Evolutionary conservation across 2,797 vertebrate genomes (phyloP).

Genomic region (Melanotaenia nigrans): DNA sequence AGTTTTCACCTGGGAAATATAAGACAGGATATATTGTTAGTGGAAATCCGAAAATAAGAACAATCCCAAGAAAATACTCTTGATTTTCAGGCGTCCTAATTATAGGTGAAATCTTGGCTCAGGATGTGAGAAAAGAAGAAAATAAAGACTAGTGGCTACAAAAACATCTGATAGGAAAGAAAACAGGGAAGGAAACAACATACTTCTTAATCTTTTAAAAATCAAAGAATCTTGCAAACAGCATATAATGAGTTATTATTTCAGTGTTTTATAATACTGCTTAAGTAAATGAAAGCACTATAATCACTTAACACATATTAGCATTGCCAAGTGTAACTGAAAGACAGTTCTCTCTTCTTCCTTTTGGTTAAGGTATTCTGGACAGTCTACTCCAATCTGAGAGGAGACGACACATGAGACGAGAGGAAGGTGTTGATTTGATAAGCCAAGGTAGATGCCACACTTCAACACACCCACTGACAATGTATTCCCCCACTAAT

Average conservation of each 20-base stretch:
- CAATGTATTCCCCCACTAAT: conserved; percentile 54
- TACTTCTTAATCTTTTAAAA: not conserved
- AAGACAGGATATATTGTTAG: not conserved
- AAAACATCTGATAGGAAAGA: not conserved
- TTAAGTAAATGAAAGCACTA: not conserved
- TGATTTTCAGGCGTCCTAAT: not conserved
- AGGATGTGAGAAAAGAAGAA: not conserved
- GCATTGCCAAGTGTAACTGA: conserved; percentile 2
- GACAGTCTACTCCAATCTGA: conserved; percentile 33
- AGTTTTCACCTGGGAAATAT: conserved; percentile 18
- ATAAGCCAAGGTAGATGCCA: conserved; percentile 43
- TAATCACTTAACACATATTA: not conserved
- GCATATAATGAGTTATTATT: conserved; percentile 6
- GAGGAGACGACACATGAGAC: conserved; percentile 24
- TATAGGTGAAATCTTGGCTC: not conserved
- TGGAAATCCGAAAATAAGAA: not conserved
- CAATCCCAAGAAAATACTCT: not conserved
- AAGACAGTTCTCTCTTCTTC: conserved; percentile 11
- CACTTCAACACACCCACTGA: conserved; percentile 33
- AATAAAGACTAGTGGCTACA: not conserved
- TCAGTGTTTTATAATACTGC: not conserved
- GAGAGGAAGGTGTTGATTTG: conserved; percentile 49
- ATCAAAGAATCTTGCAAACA: not conserved
- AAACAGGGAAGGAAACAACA: not conserved
- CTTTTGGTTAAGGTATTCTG: conserved; percentile 6